Percentiles rank a stretch among this genome's conserved stretches.
These are phyloP conservation scores for Eucriotettix oculatus DNA, from an alignment of 2,888 invertebrate species.

Conservation along the genomic window DNA sequence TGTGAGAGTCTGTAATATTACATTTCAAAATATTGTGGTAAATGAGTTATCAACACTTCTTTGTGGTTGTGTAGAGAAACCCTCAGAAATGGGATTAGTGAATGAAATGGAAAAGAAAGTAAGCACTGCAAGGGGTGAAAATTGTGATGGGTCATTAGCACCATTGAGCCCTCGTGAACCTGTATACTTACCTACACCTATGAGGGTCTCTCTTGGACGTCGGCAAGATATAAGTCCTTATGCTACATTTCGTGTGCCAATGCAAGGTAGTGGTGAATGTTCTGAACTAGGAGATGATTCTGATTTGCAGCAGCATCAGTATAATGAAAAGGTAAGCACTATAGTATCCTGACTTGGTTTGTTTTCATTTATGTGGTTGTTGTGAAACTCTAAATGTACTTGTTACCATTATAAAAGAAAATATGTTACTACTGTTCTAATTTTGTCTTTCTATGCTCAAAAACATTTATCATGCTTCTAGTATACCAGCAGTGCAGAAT, in stretches of 20 bases:
- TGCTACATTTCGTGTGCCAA: slow-evolving; percentile 10
- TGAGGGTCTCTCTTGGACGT: slow-evolving; percentile 9
- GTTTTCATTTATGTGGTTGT: too few species aligned
- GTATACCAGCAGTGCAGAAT: slow-evolving; percentile 10
- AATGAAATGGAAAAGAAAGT: slow-evolving; percentile 7
- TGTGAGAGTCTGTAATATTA: too few species aligned
- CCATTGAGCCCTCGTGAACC: slow-evolving; percentile 1
- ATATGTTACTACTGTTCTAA: too few species aligned
- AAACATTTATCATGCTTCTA: background rate
- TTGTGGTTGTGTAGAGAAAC: background rate
- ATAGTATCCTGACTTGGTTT: too few species aligned
- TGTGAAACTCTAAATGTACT: too few species aligned
- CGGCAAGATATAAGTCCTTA: slow-evolving; percentile 11
- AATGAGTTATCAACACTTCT: too few species aligned
- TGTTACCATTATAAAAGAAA: too few species aligned
- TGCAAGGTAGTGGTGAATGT: background rate
- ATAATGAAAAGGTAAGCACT: too few species aligned
- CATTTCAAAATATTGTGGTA: too few species aligned
- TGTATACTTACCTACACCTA: slow-evolving; percentile 8
- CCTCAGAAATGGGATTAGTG: slow-evolving; percentile 7
- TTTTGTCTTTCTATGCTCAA: too few species aligned
- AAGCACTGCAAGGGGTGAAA: background rate
- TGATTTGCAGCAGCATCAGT: background rate
- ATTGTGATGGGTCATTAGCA: background rate
- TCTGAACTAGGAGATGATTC: background rate